Base-by-base conservation (phyloP, 2,888 invertebrate species). In the Conistra vaccinii region DNA sequence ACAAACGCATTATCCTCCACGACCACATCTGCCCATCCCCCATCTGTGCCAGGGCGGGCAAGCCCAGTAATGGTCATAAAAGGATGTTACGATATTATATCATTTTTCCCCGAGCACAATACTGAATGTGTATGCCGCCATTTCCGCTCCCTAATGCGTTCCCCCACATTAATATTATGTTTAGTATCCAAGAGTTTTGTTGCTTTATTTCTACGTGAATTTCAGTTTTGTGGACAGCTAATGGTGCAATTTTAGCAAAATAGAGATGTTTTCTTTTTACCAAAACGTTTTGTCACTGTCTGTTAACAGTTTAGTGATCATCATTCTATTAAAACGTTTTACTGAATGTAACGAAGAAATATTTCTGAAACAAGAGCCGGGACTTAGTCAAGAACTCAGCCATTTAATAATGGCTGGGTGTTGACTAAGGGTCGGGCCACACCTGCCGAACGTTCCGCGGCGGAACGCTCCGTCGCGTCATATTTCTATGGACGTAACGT, bases 31-130 rank as follows among this genome's bases (percentile, higher is more conserved):
- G 7, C 32, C 45, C 68, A 69, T 32, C 0, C 20, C 12, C 80
- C 71, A 62, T 93, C 93, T 92, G 55, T 92, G 92, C 1, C 48
- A 86, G 92, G 93, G 92, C 93, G 93, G 94, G 93, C 93, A 88
- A 91, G 92, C 94, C 91, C 92, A 91, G 94, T 93, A 93, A 93
- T 93, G 94, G 94, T 93, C 94, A 94, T 94, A 91, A 95, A 95
- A 94, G 95, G 95, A 95, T 96, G 96, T 95, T 95, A 95, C 94
- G 93, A 96, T 94, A 95, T 96, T 94, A 95, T 95, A 94, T 95
- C 96, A 96, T 96, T 96, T 96, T 95, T 95, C 95, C 91, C 91
- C 90, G 88, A 82, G 88, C 92, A 95, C 95, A 95, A 96, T 93
- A 91, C 90, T 87, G 88, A 87, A 91, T 92, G 92, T 93, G 93